These are phyloP conservation scores for Peromyscus leucopus DNA, from an alignment of 2,113 vertebrate genomes.

Conservation along the genomic window DNA sequence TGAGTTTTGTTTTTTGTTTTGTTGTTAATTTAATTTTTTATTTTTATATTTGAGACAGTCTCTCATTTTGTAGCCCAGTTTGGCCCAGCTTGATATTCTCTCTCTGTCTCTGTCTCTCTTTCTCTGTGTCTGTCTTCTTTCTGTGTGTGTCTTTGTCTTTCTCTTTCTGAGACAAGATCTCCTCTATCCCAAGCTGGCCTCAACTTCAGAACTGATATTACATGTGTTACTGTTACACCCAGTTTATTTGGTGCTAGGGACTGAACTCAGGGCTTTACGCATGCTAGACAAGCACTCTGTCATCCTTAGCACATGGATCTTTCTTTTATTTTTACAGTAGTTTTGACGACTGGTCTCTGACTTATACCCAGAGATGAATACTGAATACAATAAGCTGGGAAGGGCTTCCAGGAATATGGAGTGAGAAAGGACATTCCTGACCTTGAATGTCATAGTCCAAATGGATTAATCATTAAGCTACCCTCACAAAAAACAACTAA, in stretches of 20 bases:
- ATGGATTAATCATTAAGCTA: constrained; percentile 57
- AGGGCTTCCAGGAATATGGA: not conserved
- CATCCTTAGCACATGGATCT: constrained; percentile 20
- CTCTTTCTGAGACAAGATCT: not conserved
- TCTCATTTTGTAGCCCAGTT: too few relatives aligned
- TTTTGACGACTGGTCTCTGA: not conserved
- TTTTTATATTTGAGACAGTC: not conserved
- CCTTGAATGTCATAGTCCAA: constrained; percentile 56
- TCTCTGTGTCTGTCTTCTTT: not conserved
- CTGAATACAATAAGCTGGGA: not conserved
- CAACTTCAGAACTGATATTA: not conserved
- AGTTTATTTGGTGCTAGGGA: not conserved
- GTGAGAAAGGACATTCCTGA: constrained; percentile 61
- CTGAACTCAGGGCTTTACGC: too few relatives aligned
- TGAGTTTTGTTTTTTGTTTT: not conserved
- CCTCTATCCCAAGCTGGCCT: not conserved
- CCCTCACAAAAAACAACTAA: constrained; percentile 5
- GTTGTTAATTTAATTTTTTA: not conserved
- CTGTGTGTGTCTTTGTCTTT: not conserved
- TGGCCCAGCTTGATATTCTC: not conserved
- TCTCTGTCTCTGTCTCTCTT: not conserved
- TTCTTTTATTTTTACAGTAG: not conserved
- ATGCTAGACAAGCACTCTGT: not conserved
- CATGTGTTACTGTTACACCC: too few relatives aligned
- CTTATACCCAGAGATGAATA: constrained; percentile 2